phyloP scores from a whole-genome alignment of 2,113 vertebrate species.

The Grammomys dolichurus region DNA sequence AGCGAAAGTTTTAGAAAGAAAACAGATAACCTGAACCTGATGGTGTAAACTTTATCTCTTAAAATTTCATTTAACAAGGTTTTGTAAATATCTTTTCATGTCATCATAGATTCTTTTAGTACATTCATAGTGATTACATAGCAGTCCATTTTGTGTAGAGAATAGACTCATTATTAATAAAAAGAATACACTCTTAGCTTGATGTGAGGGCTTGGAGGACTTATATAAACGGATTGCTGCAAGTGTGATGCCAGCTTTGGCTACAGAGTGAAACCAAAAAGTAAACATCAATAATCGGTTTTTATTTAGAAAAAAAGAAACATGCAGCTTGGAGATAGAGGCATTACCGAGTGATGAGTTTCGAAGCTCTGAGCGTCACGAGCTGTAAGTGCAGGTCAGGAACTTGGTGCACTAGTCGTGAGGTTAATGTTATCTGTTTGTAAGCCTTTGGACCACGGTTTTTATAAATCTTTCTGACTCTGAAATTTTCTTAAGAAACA shows the following conservation, averaged over 20 bases:
- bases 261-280: not conserved
- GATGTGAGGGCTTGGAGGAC: not conserved
- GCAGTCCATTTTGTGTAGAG: not conserved
- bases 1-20: slow-evolving; percentile 45
- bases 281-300: not conserved
- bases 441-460: slow-evolving; percentile 53
- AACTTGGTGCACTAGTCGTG: slow-evolving; percentile 23
- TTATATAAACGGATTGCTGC: not conserved
- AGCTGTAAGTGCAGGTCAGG: not conserved
- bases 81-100: slow-evolving; percentile 16
- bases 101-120: slow-evolving; percentile 48
- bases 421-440: slow-evolving; percentile 25
- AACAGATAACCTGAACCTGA: not conserved
- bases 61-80: slow-evolving; percentile 15
- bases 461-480: slow-evolving; percentile 44
- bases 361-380: not conserved
- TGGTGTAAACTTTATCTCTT: not conserved
- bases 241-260: not conserved
- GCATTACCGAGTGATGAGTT: not conserved
- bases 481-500: slow-evolving; percentile 55
- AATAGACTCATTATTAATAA: slow-evolving; percentile 48
- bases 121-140: slow-evolving; percentile 33
- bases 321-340: not conserved
- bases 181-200: not conserved
- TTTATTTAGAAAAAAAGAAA: slow-evolving; percentile 32